These are phyloP conservation scores for Sepiola atlantica DNA, from an alignment of 2,888 invertebrate genomes.

Conservation along the genomic window DNA sequence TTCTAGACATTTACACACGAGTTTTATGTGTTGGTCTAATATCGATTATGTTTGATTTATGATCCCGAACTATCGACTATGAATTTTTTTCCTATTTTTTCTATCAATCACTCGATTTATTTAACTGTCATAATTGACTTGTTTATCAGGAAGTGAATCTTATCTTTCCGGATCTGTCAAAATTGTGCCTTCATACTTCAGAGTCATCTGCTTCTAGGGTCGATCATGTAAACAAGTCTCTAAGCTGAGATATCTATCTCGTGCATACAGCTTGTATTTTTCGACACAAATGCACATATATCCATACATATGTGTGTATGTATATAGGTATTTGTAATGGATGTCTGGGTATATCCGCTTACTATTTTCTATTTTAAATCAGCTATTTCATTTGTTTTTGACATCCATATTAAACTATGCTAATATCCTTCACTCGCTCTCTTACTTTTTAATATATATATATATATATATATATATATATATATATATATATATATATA, in stretches of 20 bases:
- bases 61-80: background rate
- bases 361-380: no score
- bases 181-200: background rate
- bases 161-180: background rate
- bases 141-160: background rate
- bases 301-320: background rate
- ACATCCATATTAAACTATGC: no score
- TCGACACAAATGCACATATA: background rate
- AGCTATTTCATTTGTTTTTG: no score
- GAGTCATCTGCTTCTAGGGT: background rate
- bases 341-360: background rate
- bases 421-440: no score
- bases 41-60: background rate
- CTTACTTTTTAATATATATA: background rate
- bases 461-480: constrained; percentile 45
- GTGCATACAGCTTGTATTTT: background rate
- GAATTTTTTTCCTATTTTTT: background rate
- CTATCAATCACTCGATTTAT: background rate
- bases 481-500: background rate
- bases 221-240: background rate
- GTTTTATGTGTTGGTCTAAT: background rate
- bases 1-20: background rate
- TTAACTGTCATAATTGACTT: background rate
- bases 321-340: background rate
- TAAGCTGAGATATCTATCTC: background rate